Conservation (phyloP, 2,113 vertebrate genomes). For the Cynocephalus volans region DNA sequence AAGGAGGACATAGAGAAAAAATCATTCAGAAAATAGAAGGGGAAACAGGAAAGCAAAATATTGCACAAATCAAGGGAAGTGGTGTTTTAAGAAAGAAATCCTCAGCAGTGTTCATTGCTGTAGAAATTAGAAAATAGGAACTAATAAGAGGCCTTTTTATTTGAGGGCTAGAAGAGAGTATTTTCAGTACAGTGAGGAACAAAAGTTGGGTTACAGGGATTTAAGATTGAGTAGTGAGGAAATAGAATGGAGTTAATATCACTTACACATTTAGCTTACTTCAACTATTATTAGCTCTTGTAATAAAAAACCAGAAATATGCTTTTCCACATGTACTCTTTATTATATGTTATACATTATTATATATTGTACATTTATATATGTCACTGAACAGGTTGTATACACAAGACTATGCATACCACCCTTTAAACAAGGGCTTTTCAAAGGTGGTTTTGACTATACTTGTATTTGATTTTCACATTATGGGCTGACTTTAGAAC, state of each 20-base stretch:
- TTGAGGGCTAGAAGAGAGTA: slow-evolving; percentile 18
- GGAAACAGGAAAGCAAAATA: slow-evolving; percentile 33
- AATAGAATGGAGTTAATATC: neutral
- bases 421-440: slow-evolving; percentile 26
- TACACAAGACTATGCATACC: neutral
- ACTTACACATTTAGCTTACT: neutral
- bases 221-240: neutral
- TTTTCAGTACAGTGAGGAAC: neutral
- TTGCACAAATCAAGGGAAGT: neutral
- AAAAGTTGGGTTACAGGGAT: neutral
- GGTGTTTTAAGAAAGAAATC: slow-evolving; percentile 63
- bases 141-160: neutral
- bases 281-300: neutral
- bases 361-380: neutral
- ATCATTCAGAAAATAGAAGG: slow-evolving; percentile 28
- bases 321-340: neutral
- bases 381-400: neutral
- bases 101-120: neutral
- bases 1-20: slow-evolving; percentile 18
- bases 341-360: neutral
- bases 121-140: slow-evolving; percentile 8
- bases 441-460: neutral
- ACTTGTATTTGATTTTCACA: slow-evolving; percentile 48
- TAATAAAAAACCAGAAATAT: neutral
- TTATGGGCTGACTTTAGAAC: neutral